Percentiles rank a stretch among this genome's conserved stretches.
These are phyloP conservation scores for Phalacrocorax carbo DNA, from an alignment of 2,113 vertebrate species.

Conservation along the genomic window DNA sequence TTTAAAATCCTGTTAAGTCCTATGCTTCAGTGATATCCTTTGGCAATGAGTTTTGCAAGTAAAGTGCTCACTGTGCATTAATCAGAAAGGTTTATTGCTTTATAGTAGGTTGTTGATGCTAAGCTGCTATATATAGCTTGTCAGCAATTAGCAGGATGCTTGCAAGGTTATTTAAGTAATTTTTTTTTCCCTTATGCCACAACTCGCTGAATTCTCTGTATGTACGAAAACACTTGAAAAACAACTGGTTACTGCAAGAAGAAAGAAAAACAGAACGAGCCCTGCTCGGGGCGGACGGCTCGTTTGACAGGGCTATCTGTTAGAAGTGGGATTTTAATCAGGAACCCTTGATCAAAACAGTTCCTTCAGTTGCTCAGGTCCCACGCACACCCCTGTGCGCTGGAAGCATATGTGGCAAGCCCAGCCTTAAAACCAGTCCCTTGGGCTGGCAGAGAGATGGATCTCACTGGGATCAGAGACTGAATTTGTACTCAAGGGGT, in stretches of 20 bases:
- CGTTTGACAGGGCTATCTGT: not conserved
- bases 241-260: not conserved
- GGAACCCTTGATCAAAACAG: conserved; percentile 4
- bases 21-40: conserved; percentile 18
- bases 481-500: not conserved
- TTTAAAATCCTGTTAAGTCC: conserved; percentile 18
- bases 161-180: conserved; percentile 10
- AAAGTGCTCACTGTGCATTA: not conserved
- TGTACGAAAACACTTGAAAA: conserved; percentile 10
- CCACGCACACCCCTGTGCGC: not conserved
- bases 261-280: not conserved
- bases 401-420: not conserved
- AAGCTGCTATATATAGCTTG: not conserved
- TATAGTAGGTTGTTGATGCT: not conserved
- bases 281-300: rapidly evolving
- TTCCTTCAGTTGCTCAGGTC: not conserved
- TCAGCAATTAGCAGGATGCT: conserved; percentile 24
- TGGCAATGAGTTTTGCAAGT: conserved; percentile 31
- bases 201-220: not conserved
- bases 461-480: not conserved
- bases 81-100: conserved; percentile 17
- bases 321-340: conserved; percentile 30
- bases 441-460: not conserved
- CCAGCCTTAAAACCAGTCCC: not conserved
- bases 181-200: not conserved